Evolutionary conservation across 2,888 invertebrate species (phyloP), one percentile per base, ranked within the genome.

Genomic region (Ectropis crepuscularia): DNA sequence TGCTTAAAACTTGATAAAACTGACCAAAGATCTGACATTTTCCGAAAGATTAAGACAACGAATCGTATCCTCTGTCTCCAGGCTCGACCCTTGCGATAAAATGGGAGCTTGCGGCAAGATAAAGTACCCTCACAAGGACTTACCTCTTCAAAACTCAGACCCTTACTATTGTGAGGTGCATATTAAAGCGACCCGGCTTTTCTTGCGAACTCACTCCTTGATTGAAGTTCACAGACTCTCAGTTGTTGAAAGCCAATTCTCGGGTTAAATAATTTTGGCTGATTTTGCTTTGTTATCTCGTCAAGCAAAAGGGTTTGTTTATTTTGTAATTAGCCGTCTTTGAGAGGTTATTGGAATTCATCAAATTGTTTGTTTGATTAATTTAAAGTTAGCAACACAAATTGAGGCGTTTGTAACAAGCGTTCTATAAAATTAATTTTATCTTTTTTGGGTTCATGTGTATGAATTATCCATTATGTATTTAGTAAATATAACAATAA

Each of bases 81-180:
- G 53, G 47, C 77, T 78, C 80, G 82, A 83, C 84, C 82, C 84
- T 74, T 63, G 71, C 78, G 79, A 81, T 81, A 81, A 74, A 81
- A 83, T 77, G 83, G 82, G 81, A 78, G 82, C 76, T 87, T 86
- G 89, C 79, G 90, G 90, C 78, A 78, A 89, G 89, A 90, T 90
- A 89, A 89, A 87, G 85, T 86, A 83, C 86, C 83, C 79, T 77
- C 74, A 76, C 80, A 85, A 88, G 86, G 86, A 83, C 85, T 85
- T 84, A 86, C 84, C 86, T 87, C 89, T 86, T 86, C 83, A 89
- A 85, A 89, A 88, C 88, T 89, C 84, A 76, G 83, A 82, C 87
- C 87, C 81, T 85, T 75, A 80, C 86, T 82, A 90, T 89, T 90
- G 90, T 88, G 84, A 85, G 87, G 85, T 88, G 90, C 90, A 90